A percentile compares a stretch with the other conserved stretches of the same genome.
Conservation (phyloP, 2,113 vertebrate species). For the Corythornis madagascariensis region DNA sequence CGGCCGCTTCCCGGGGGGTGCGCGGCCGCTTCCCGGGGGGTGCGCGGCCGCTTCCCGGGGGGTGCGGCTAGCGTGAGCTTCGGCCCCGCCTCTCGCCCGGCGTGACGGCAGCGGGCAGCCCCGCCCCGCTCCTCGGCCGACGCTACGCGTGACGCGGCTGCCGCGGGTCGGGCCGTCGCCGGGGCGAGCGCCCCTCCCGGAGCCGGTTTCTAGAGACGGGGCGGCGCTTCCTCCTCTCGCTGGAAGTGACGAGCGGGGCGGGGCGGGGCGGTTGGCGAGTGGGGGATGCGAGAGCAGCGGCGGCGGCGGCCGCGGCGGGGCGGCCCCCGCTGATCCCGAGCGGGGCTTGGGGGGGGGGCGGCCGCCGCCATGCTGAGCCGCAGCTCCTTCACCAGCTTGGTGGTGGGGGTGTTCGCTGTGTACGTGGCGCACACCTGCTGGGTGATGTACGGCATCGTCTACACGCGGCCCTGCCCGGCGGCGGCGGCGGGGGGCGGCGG, state of each 20-base stretch:
- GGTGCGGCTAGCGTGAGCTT: background rate
- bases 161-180: no score
- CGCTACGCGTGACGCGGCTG: background rate
- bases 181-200: background rate
- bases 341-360: background rate
- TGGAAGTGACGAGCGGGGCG: background rate
- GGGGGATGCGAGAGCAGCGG: background rate
- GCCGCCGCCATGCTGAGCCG: slow-evolving; percentile 74
- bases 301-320: background rate
- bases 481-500: background rate
- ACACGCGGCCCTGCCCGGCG: slow-evolving; percentile 89
- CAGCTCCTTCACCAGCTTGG: slow-evolving; percentile 90
- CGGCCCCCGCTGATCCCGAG: background rate
- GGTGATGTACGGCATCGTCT: slow-evolving; percentile 97
- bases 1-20: no score
- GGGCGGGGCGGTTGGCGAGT: background rate
- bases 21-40: background rate
- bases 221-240: background rate
- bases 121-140: background rate
- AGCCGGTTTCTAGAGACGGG: background rate
- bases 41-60: no score
- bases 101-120: background rate
- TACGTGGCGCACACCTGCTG: slow-evolving; percentile 97
- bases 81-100: background rate
- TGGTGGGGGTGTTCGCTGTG: slow-evolving; percentile 91